Percentiles rank a stretch among this genome's conserved stretches.
Conservation (phyloP, 2,888 invertebrate genomes). For the Meta bourneti region DNA sequence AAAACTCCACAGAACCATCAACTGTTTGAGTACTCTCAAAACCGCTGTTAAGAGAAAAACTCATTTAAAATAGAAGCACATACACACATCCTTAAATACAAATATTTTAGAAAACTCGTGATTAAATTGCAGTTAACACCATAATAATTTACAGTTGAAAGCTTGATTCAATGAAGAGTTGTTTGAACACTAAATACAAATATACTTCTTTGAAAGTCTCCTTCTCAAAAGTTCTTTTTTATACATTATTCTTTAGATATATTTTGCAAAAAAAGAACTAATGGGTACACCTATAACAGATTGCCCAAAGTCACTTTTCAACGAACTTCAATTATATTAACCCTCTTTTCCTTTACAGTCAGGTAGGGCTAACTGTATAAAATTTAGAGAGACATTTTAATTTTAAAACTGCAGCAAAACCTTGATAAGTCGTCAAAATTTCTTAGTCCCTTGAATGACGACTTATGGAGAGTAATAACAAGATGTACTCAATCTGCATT, state of each 20-base stretch:
- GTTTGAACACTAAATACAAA: background rate
- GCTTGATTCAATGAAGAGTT: background rate
- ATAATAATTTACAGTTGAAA: background rate
- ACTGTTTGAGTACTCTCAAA: slow-evolving; percentile 8
- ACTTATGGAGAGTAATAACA: too few relatives aligned
- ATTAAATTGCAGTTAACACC: too few relatives aligned
- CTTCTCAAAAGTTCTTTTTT: background rate
- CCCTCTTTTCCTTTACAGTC: too few relatives aligned
- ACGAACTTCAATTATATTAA: background rate
- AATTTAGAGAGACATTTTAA: too few relatives aligned
- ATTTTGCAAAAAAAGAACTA: too few relatives aligned
- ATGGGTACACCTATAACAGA: too few relatives aligned
- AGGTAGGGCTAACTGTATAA: too few relatives aligned
- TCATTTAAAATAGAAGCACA: background rate
- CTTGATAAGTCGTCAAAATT: too few relatives aligned
- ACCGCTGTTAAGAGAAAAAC: slow-evolving; percentile 16
- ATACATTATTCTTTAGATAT: background rate
- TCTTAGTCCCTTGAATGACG: too few relatives aligned
- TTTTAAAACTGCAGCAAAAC: too few relatives aligned
- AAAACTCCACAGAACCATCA: slow-evolving; percentile 14
- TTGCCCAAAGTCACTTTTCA: background rate
- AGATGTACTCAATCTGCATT: too few relatives aligned
- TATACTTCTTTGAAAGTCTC: background rate
- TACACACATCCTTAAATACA: background rate
- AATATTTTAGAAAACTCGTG: background rate